Percentiles rank a stretch among this genome's conserved stretches.
phyloP scores from a whole-genome alignment of 2,797 vertebrate species.

The Cirrhinus molitorella region DNA sequence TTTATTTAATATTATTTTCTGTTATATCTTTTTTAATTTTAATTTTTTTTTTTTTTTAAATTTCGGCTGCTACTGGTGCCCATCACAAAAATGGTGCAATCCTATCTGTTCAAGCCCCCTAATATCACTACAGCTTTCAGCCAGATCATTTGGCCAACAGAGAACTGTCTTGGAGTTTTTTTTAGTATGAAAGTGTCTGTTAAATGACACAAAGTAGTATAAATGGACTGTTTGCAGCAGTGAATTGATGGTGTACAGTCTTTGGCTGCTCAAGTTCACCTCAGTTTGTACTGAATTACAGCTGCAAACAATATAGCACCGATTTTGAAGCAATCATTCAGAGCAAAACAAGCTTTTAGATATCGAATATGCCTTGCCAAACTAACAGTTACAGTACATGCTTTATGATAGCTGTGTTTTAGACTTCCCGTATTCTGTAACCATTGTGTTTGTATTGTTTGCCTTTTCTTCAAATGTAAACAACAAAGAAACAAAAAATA shows the following conservation, averaged over 20 bases:
- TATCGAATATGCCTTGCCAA: neutral
- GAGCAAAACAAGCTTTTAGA: slow-evolving; percentile 11
- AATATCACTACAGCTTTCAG: neutral
- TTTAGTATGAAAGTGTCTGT: neutral
- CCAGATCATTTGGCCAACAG: neutral
- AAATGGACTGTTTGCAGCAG: neutral
- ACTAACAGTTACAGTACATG: neutral
- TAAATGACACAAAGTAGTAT: neutral
- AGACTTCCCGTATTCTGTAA: neutral
- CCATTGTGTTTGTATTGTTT: neutral
- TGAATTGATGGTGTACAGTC: neutral
- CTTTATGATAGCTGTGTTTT: neutral
- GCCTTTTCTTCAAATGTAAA: neutral
- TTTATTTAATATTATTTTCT: no score
- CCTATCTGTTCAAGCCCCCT: neutral
- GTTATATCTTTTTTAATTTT: no score
- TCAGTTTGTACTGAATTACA: neutral
- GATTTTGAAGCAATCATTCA: slow-evolving; percentile 1
- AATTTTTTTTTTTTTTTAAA: no score
- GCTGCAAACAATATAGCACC: neutral
- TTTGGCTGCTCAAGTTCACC: neutral
- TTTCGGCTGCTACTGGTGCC: neutral
- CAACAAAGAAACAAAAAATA: neutral
- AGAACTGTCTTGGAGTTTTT: neutral
- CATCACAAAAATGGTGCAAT: neutral